Conservation (phyloP, 2,113 vertebrate species). For the Agapornis roseicollis region DNA sequence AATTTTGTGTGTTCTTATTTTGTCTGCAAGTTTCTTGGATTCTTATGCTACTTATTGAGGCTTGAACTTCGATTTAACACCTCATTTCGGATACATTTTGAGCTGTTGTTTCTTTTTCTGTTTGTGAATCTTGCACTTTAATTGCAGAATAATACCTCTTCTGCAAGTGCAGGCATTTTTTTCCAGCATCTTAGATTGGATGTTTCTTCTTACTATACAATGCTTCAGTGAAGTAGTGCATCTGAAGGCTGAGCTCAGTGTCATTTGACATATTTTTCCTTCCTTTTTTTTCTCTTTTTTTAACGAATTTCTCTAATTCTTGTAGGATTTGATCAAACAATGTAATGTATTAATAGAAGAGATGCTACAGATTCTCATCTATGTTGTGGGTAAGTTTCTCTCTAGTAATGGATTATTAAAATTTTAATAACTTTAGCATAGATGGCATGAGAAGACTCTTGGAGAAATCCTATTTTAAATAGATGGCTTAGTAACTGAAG, state of each 20-base stretch:
- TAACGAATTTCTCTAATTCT: conserved; percentile 12
- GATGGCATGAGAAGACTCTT: neutral
- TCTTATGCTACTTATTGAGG: neutral
- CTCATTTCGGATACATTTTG: neutral
- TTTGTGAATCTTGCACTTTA: neutral
- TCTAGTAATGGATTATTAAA: neutral
- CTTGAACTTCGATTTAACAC: neutral
- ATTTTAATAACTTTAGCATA: neutral
- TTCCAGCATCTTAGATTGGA: neutral
- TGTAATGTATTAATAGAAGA: conserved; percentile 92
- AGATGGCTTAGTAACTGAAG: neutral
- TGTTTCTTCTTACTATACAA: neutral
- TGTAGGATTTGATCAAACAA: conserved; percentile 90
- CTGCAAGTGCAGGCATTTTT: neutral
- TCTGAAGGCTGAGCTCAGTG: neutral
- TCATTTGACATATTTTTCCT: neutral
- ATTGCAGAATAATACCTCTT: neutral
- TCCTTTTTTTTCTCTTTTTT: neutral
- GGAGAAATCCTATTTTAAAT: neutral
- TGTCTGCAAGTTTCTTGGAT: neutral
- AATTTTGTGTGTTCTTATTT: neutral
- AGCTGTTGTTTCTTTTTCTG: neutral
- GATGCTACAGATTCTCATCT: conserved; percentile 93
- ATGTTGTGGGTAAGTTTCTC: conserved; percentile 80
- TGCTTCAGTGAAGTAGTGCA: neutral